Base-by-base conservation (phyloP, 2,888 invertebrate genomes). In the Rhogogaster chlorosoma region DNA sequence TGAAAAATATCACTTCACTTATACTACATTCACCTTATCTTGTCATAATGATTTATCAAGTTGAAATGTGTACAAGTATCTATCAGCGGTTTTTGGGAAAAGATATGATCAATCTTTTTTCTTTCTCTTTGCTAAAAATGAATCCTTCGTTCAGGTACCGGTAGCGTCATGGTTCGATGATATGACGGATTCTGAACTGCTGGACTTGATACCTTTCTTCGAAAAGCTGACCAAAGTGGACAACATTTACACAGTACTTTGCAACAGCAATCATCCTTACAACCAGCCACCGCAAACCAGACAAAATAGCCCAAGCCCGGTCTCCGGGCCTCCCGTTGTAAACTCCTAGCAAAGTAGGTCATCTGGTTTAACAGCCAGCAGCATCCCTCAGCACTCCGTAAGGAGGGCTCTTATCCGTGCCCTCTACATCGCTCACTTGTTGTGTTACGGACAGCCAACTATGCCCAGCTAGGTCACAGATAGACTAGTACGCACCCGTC, bases 121-220 rank as follows among this genome's bases (percentile, higher is more conserved):
- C n/a, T 36, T 29, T 38, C 61, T n/a, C n/a, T n/a, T n/a, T n/a
- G n/a, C n/a, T 26, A n/a, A 38, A 38, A 10, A 18, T 32, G 10
- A 10, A 26, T 22, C 10, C 67, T 70, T 84, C 80, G 93, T 93
- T 1, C 94, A 98, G 97, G 99, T 99, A 94, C 99, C 99, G 93
- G 99, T 99, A 89, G 98, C 98, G 93, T 99, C 99, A 89, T 99
- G 99, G 99, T 99, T 99, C 95, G 99, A 99, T 94, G 99, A 99
- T 94, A 98, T 98, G 96, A 97, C 97, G 92, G 99, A 99, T 94
- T 97, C 98, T 87, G 99, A 99, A 94, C 96, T 99, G 89, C 95
- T 98, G 92, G 99, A 99, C 95, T 95, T 99, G 93, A 97, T 99
- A 94, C 99, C 99, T 90, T 98, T 99, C 94, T 98, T 99, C 94